Conservation (phyloP, 2,888 invertebrate species). For the Lithophane socia region DNA sequence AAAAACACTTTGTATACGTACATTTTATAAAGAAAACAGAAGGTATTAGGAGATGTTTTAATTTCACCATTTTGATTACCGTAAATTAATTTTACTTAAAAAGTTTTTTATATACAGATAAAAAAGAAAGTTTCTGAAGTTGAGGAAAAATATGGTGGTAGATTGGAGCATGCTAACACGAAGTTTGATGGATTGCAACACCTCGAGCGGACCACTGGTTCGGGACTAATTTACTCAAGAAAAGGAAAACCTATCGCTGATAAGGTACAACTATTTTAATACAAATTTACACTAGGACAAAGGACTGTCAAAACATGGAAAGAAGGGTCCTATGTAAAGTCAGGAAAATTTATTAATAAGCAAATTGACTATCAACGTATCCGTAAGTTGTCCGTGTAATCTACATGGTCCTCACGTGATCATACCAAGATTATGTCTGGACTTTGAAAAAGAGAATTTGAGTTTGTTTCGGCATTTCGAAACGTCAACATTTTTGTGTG, state of each 20-base stretch:
- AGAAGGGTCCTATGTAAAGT: neutral
- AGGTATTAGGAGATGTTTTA: neutral
- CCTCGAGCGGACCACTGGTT: constrained; percentile 81
- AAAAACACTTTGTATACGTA: too few relatives aligned
- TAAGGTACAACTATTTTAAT: constrained; percentile 74
- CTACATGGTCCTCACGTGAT: neutral
- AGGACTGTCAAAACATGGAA: neutral
- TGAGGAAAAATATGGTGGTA: constrained; percentile 73
- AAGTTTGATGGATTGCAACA: constrained; percentile 81
- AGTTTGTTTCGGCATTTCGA: too few relatives aligned
- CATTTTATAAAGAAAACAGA: too few relatives aligned
- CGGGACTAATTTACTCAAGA: constrained; percentile 85
- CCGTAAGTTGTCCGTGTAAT: neutral
- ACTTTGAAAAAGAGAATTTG: too few relatives aligned
- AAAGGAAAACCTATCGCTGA: constrained; percentile 88
- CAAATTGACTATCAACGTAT: neutral
- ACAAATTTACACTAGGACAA: neutral
- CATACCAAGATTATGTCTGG: too few relatives aligned
- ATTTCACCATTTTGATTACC: neutral
- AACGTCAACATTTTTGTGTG: too few relatives aligned
- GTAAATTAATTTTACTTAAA: neutral
- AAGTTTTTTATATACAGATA: constrained; percentile 71
- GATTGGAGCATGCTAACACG: constrained; percentile 75
- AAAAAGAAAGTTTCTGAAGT: constrained; percentile 79
- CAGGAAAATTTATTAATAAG: neutral